Evolutionary conservation across 37 sponge, comb jelly and placozoan species (phyloP), one percentile per base, ranked within the genome.

Genomic region (Tethya wilhelma): DNA sequence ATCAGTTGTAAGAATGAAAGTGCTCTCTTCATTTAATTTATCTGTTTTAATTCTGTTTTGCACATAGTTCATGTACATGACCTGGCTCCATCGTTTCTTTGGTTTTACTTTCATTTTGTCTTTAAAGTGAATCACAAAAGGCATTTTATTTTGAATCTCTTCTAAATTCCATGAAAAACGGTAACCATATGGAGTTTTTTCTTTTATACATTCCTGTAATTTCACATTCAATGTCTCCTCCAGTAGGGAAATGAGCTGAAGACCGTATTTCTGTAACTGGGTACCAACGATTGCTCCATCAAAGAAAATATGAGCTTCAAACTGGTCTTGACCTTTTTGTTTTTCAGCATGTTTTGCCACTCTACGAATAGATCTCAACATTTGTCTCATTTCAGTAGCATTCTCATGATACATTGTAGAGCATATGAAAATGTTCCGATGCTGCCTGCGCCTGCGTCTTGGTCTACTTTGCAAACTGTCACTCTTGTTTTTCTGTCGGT

Each of bases 61-160:
- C 31, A 91, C 67, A 77, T 91, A 95, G 65, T 84, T 90, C 92
- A 95, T 95, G 81, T 95, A 95, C 95, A 95, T 95, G 42, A 95
- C 95, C 53, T 95, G 95, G 42, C 89, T 88, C 91, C 91, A 95
- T 63, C 92, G 37, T 72, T 91, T 95, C 80, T 95, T 95, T 69
- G 83, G 87, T 71, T 81, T 91, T 20, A 91, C 86, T 55, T 86
- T 84, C 8, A 38, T 37, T 26, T 75, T 84, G 55, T 93, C 90
- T 70, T 93, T 93, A 65, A 90, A 73, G 43, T 94, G 95, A 19
- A 94, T 42, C 12, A 28, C 46, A 67, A 94, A 87, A 4, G 85
- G 80, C 73, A 94, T 79, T 22, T 69, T 39, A 26, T 29, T 34
- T 23, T 74, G 14, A 7, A 32, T 56, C 22, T 43, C 77, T 11